Evolutionary conservation across 2,797 vertebrate species (phyloP).

Genomic region (Gadopsis bispinosus): DNA sequence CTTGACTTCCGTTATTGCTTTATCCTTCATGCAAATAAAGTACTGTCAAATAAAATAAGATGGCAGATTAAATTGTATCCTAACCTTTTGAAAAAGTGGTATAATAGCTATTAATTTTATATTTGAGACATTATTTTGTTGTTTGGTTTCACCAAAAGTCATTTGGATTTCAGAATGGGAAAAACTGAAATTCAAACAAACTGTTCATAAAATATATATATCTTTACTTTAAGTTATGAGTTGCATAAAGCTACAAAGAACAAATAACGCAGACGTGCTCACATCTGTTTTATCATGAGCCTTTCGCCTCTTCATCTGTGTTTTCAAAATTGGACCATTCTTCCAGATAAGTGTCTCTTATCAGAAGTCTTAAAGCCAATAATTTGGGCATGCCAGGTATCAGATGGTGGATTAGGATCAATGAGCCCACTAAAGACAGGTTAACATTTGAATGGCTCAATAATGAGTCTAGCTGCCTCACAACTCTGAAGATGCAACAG

Average conservation of each 20-base stretch:
- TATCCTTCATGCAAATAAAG: conserved; percentile 9
- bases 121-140: conserved; percentile 1
- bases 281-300: background rate
- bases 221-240: background rate
- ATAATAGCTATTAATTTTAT: conserved; percentile 4
- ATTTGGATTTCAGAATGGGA: background rate
- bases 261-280: background rate
- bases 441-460: conserved; percentile 47
- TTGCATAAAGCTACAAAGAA: background rate
- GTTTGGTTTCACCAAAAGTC: background rate
- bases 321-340: conserved; percentile 11
- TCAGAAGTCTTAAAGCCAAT: conserved; percentile 27
- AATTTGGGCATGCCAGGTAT: conserved; percentile 6
- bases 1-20: background rate
- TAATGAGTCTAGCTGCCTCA: conserved; percentile 34
- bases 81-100: background rate
- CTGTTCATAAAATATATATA: background rate
- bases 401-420: conserved; percentile 44
- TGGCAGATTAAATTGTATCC: background rate
- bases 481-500: conserved; percentile 45
- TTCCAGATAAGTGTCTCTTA: conserved; percentile 29
- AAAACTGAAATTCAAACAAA: background rate
- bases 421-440: conserved; percentile 41
- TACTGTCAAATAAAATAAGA: background rate
- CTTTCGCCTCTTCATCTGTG: conserved; percentile 3